These are phyloP conservation scores for Osedax frankpressi DNA, from an alignment of 2,888 invertebrate genomes.

Conservation along the genomic window DNA sequence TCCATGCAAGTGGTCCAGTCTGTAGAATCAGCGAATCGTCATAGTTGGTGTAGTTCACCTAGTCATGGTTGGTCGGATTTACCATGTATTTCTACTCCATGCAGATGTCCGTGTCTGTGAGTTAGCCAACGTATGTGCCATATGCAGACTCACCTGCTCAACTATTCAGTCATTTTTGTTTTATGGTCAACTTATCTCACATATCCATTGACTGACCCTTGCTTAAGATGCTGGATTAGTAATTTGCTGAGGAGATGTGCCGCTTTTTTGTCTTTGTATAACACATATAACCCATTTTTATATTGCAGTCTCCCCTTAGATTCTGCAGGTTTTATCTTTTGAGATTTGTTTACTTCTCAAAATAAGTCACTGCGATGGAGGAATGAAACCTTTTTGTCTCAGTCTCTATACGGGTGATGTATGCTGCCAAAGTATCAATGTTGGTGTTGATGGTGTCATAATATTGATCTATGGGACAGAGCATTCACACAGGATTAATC, in stretches of 20 bases:
- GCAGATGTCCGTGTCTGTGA: not conserved
- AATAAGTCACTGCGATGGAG: not conserved
- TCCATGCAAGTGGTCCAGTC: not conserved
- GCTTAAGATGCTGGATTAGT: not conserved
- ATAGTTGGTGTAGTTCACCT: not conserved
- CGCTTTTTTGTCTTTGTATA: not conserved
- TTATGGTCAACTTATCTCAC: not conserved
- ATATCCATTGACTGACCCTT: not conserved
- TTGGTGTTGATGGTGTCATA: not conserved
- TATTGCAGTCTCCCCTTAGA: not conserved
- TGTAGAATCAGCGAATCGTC: not conserved
- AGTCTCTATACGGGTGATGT: not conserved
- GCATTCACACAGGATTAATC: not conserved
- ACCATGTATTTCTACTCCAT: not conserved
- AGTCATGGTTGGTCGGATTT: not conserved
- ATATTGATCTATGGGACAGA: not conserved
- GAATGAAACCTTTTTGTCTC: not conserved
- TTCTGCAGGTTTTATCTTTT: not conserved
- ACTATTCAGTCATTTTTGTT: not conserved
- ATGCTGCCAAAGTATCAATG: not conserved
- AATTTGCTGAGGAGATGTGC: slow-evolving; percentile 2
- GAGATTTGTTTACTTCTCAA: not conserved
- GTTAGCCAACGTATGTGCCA: not conserved
- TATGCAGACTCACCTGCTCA: not conserved
- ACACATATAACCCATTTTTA: not conserved